phyloP scores from a whole-genome alignment of 1,140 invertebrate species.

The Pectinophora gossypiella region DNA sequence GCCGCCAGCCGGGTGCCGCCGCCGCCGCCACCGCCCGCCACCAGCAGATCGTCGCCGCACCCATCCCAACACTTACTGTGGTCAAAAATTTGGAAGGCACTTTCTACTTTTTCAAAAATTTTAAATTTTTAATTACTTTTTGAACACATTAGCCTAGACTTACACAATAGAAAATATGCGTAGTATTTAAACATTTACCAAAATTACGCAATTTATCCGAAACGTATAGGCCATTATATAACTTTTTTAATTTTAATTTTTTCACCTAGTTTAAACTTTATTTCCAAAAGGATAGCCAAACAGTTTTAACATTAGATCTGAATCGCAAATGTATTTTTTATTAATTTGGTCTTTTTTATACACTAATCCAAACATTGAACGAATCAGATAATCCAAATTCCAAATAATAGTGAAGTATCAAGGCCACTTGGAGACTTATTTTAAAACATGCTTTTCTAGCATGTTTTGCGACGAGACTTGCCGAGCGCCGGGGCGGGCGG shows the following conservation, averaged over 20 bases:
- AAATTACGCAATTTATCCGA: conserved; percentile 71
- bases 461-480: conserved; percentile 44
- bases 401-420: conserved; percentile 71
- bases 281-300: conserved; percentile 73
- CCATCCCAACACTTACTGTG: conserved; percentile 69
- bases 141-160: conserved; percentile 75
- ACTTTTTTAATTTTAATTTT: conserved; percentile 53
- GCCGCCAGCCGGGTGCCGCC: conserved; percentile 49
- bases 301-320: conserved; percentile 67
- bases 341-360: conserved; percentile 72
- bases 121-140: conserved; percentile 67
- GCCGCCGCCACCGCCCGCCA: conserved; percentile 35
- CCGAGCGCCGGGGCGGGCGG: conserved; percentile 12
- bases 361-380: conserved; percentile 70
- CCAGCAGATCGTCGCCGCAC: conserved; percentile 57
- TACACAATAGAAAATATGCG: conserved; percentile 74
- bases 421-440: conserved; percentile 73
- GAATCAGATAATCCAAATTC: conserved; percentile 63
- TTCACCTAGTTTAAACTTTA: conserved; percentile 59
- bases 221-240: conserved; percentile 71
- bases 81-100: conserved; percentile 75
- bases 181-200: conserved; percentile 75
- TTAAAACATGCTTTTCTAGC: conserved; percentile 48
- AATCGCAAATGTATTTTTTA: conserved; percentile 62
- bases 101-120: conserved; percentile 71